These are phyloP conservation scores for Felis chaus DNA, from an alignment of 2,113 vertebrate species.

Conservation along the genomic window DNA sequence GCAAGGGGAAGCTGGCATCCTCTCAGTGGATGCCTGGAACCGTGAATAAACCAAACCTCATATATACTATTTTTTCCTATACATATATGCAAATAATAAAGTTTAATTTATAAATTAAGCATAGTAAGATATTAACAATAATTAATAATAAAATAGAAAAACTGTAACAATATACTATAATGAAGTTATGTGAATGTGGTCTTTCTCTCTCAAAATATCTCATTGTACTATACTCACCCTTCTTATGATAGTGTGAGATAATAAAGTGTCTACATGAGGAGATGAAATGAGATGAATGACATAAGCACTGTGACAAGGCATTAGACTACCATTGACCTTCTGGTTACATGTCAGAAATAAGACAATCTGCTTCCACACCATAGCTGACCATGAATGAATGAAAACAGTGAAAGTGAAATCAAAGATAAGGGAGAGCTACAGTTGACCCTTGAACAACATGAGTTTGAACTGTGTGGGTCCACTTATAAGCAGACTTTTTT, in stretches of 20 bases:
- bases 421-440: background rate
- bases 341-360: background rate
- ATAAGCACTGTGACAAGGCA: background rate
- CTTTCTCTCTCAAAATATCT: background rate
- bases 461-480: background rate
- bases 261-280: background rate
- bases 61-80: background rate
- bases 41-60: background rate
- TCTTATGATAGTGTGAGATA: background rate
- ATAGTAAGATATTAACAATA: background rate
- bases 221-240: background rate
- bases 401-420: background rate
- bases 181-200: background rate
- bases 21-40: background rate
- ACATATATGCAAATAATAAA: background rate
- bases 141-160: background rate
- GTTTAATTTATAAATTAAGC: background rate
- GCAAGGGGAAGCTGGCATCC: background rate
- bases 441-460: background rate
- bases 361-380: background rate
- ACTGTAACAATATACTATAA: background rate
- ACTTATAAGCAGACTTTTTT: background rate
- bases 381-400: background rate
- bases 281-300: background rate
- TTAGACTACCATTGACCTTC: background rate